Evolutionary conservation across 2,113 vertebrate species (phyloP).

Genomic region (Dicentrarchus labrax): DNA sequence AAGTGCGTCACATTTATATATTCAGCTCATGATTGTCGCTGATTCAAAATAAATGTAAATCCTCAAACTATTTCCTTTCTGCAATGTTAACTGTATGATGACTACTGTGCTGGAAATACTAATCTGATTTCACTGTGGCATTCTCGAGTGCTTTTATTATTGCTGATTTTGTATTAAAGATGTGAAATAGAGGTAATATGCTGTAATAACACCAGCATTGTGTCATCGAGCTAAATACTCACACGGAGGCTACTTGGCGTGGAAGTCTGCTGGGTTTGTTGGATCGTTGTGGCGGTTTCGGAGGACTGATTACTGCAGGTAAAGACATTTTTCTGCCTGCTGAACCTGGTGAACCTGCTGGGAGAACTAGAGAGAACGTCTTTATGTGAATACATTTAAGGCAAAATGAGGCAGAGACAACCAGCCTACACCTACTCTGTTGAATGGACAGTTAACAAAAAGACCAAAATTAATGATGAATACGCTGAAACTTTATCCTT

Average conservation of each 20-base stretch:
- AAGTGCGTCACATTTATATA: neutral
- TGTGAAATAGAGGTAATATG: too few relatives aligned
- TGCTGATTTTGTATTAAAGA: neutral
- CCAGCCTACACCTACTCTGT: too few relatives aligned
- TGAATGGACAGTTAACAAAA: neutral
- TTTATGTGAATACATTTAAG: neutral
- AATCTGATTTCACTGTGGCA: neutral
- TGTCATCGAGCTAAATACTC: conserved; percentile 49
- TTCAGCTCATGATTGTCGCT: neutral
- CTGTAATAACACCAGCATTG: too few relatives aligned
- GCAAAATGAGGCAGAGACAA: neutral
- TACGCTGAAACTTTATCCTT: neutral
- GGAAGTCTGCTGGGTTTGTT: conserved; percentile 63
- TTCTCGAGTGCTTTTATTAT: neutral
- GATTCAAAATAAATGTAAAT: neutral
- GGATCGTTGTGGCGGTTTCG: conserved; percentile 59
- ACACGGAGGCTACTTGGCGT: conserved; percentile 69
- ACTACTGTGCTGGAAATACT: neutral
- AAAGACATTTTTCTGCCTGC: conserved; percentile 24
- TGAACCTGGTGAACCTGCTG: neutral
- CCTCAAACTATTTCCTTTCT: neutral
- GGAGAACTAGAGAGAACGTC: neutral
- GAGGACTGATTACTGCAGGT: conserved; percentile 34
- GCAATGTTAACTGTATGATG: neutral
- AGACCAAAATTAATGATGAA: neutral